Base-by-base conservation (phyloP, 2,113 vertebrate species). In the Clupea harengus region DNA sequence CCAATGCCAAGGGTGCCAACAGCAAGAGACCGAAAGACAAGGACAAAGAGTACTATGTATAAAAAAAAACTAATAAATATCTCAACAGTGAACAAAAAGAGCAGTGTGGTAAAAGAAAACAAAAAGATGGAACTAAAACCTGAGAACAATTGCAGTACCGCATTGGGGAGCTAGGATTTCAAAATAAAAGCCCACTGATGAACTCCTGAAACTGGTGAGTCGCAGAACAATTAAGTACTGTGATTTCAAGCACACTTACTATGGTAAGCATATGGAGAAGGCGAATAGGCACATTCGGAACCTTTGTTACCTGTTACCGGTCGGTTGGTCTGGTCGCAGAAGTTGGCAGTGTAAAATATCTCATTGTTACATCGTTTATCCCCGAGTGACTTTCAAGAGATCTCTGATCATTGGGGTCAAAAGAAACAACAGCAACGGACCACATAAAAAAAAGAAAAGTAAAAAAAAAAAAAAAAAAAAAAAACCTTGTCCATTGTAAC, bases 1-100 rank as follows among this genome's bases (percentile, higher is more conserved):
- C 95, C 89, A 95, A 96, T 92, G 94, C 96, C 52, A 99, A 99
- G 94, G 95, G 96, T n/a, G 93, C 90, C 83, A 84, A 96, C 94
- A 96, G 96, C 93, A 99, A 98, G 96, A 99, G 98, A 93, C 97
- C 98, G 93, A 99, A 97, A 95, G 98, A 99, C 94, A 99, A 99
- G 95, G 98, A 99, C 96, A 99, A 97, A 93, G 98, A 99, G 92
- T 99, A 99, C 93, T 99, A 99, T 87, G 98, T 99, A 97, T 99
- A 98, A 96, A 54, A 83, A 84, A 86, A 92, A 86, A 88, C 88
- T 57, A 85, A 18, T 1, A 57, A 50, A 32, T 78, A 84, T 82
- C 39, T 17, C 25, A 82, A 85, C 75, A 80, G 32, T 78, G 72
- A 32, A 78, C 72, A 44, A 78, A 44, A 32, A 78, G 11, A 78